phyloP scores from a whole-genome alignment of 1,140 invertebrate species.

The Cyclina sinensis region DNA sequence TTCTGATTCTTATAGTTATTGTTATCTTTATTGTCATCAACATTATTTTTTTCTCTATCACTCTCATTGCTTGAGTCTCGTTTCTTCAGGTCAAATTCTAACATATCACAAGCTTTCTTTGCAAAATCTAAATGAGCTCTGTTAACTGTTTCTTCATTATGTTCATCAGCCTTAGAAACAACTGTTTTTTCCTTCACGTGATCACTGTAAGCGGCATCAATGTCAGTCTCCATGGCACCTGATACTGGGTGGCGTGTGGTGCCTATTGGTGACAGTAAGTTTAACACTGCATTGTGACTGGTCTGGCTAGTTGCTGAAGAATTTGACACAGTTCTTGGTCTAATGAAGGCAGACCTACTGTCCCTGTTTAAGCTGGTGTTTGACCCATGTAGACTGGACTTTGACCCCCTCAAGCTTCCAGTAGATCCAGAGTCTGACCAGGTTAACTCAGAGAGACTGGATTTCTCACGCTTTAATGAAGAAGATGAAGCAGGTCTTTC shows the following conservation, averaged over 20 bases:
- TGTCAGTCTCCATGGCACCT: conserved; percentile 55
- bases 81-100: conserved; percentile 58
- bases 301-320: conserved; percentile 33
- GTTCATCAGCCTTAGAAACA: not conserved
- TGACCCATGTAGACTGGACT: conserved; percentile 50
- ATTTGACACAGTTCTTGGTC: conserved; percentile 27
- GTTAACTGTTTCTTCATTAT: conserved; percentile 61
- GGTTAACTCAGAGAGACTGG: conserved; percentile 45
- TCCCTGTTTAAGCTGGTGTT: conserved; percentile 33
- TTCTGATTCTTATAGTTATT: not conserved
- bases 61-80: conserved; percentile 58
- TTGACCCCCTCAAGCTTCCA: conserved; percentile 58
- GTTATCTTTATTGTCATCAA: conserved; percentile 27
- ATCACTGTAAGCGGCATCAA: conserved; percentile 60
- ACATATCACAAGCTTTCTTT: conserved; percentile 46
- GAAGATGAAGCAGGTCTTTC: conserved; percentile 15
- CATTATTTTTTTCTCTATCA: not conserved
- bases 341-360: not conserved
- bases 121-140: conserved; percentile 65
- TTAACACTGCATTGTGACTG: conserved; percentile 54
- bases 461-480: conserved; percentile 41
- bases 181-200: not conserved
- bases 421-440: conserved; percentile 64
- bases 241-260: conserved; percentile 5
- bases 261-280: conserved; percentile 21